A percentile compares a stretch with the other conserved stretches of the same genome.
Evolutionary conservation across 2,113 vertebrate species (phyloP).

Genomic region (Machaerirhynchus nigripectus): DNA sequence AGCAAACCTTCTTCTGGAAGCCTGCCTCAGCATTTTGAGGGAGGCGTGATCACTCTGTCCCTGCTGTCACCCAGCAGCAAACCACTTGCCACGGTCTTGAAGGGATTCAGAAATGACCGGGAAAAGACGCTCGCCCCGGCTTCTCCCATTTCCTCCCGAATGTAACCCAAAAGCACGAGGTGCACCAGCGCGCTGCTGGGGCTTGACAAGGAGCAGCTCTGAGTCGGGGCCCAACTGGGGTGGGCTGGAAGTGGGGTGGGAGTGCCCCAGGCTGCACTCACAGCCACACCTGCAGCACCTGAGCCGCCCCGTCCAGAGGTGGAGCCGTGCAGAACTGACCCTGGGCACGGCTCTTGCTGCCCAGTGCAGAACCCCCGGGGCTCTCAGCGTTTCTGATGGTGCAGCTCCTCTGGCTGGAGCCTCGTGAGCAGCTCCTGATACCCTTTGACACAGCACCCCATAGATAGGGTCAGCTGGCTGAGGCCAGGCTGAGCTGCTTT

Average conservation of each 20-base stretch:
- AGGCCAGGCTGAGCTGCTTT: neutral
- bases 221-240: accelerated
- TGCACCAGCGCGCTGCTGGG: neutral
- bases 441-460: neutral
- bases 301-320: neutral
- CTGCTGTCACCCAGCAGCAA: neutral
- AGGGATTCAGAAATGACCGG: neutral
- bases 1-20: neutral
- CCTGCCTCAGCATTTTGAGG: neutral
- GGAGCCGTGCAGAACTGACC: neutral
- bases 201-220: neutral
- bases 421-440: neutral
- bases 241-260: accelerated
- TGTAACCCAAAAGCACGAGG: neutral
- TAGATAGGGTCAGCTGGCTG: neutral
- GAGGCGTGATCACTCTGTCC: neutral
- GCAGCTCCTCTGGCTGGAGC: neutral
- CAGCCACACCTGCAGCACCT: too few species aligned
- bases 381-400: neutral
- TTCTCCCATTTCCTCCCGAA: neutral
- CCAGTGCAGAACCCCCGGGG: accelerated
- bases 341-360: accelerated
- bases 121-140: accelerated
- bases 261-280: neutral
- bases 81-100: neutral